Evolutionary conservation across 1,140 invertebrate genomes (phyloP).

Genomic region (Leptopilina clavipes): DNA sequence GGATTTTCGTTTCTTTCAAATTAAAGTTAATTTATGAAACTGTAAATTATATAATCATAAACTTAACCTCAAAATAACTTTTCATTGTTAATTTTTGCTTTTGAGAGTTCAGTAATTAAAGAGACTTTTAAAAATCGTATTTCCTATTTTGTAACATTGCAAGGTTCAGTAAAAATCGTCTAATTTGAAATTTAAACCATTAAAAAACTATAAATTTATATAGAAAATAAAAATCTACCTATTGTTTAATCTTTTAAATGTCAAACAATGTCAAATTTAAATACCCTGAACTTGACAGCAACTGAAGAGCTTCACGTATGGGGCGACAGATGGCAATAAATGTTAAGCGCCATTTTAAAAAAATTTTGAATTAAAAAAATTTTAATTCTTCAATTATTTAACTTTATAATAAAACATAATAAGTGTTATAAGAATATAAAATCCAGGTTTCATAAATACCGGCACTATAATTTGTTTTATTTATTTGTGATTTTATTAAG

Average conservation of each 20-base stretch:
- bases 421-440: not conserved
- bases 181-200: not conserved
- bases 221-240: too few species aligned
- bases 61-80: not conserved
- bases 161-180: not conserved
- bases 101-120: too few species aligned
- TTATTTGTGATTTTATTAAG: too few species aligned
- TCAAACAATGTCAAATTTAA: not conserved
- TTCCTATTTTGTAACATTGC: not conserved
- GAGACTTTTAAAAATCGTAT: not conserved
- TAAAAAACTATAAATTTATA: not conserved
- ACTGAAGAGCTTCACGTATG: not conserved
- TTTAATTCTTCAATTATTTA: not conserved
- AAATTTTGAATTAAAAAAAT: not conserved
- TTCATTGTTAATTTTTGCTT: not conserved
- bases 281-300: not conserved
- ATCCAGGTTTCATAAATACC: not conserved
- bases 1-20: not conserved
- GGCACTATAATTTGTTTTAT: not conserved
- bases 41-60: not conserved
- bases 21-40: not conserved
- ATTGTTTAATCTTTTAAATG: not conserved
- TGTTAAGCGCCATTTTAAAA: not conserved
- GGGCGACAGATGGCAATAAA: not conserved
- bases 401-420: not conserved